Evolutionary conservation across 2,797 vertebrate genomes (phyloP).

Genomic region (Australoheros facetus): DNA sequence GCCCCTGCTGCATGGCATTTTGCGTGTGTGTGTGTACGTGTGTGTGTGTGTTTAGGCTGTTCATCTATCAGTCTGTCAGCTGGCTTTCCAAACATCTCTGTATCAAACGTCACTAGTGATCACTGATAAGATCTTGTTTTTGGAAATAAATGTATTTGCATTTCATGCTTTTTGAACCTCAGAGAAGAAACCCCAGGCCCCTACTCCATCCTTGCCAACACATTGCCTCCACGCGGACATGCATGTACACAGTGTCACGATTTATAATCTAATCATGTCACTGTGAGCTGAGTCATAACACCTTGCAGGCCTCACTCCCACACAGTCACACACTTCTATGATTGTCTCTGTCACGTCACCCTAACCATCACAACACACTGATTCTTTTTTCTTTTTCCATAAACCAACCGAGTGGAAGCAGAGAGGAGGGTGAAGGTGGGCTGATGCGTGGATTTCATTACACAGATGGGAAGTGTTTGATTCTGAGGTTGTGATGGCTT

Average conservation of each 20-base stretch:
- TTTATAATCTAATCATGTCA: conserved; percentile 49
- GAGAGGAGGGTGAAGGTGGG: conserved; percentile 6
- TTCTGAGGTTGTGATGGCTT: conserved; percentile 38
- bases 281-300: conserved; percentile 47
- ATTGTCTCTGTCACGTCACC: conserved; percentile 13
- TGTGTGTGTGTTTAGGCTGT: neutral
- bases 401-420: neutral
- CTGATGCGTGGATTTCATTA: conserved; percentile 25
- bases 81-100: neutral
- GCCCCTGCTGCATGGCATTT: neutral
- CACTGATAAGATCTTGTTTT: neutral
- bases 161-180: neutral
- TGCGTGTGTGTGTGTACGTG: no score
- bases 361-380: neutral
- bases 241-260: conserved; percentile 36
- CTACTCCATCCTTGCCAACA: neutral
- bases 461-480: conserved; percentile 35
- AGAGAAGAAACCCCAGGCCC: neutral
- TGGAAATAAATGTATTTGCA: neutral
- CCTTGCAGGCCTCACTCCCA: conserved; percentile 43
- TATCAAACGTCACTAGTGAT: neutral
- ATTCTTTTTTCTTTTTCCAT: neutral
- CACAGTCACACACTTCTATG: conserved; percentile 37
- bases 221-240: conserved; percentile 15
- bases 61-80: neutral